A percentile compares a stretch with the other conserved stretches of the same genome.
Conservation (phyloP, 1,140 invertebrate genomes). For the Aphaenogaster floridana region DNA sequence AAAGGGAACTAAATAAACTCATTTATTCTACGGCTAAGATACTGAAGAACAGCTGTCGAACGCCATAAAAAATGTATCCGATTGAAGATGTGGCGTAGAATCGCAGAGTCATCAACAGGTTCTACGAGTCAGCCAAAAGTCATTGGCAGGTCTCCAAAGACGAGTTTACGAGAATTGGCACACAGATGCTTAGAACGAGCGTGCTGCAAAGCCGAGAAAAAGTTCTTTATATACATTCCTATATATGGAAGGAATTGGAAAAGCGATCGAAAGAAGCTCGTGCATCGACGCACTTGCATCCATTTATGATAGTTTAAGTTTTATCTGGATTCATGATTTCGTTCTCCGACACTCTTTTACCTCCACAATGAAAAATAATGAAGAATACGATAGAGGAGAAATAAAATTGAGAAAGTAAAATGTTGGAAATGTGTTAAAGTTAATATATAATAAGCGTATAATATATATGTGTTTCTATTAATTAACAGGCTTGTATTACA, state of each 20-base stretch:
- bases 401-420: background rate
- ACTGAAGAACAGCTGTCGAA: background rate
- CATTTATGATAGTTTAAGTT: conserved; percentile 50
- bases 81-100: background rate
- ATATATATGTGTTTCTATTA: background rate
- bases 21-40: background rate
- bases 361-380: background rate
- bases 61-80: background rate
- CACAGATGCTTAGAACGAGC: conserved; percentile 78
- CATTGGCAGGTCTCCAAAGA: conserved; percentile 81
- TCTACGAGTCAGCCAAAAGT: conserved; percentile 78
- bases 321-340: conserved; percentile 44
- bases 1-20: background rate
- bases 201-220: conserved; percentile 36
- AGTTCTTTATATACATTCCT: conserved; percentile 48
- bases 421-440: background rate
- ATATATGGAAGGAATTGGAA: conserved; percentile 30
- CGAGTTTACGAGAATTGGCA: conserved; percentile 59
- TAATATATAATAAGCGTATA: background rate
- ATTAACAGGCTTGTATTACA: background rate
- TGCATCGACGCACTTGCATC: background rate
- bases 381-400: background rate
- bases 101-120: conserved; percentile 82
- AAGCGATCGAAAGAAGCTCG: conserved; percentile 32
- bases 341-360: background rate